Evolutionary conservation across 2,888 invertebrate genomes (phyloP), one percentile per base, ranked within the genome.

Genomic region (Sarcophaga subvicina): DNA sequence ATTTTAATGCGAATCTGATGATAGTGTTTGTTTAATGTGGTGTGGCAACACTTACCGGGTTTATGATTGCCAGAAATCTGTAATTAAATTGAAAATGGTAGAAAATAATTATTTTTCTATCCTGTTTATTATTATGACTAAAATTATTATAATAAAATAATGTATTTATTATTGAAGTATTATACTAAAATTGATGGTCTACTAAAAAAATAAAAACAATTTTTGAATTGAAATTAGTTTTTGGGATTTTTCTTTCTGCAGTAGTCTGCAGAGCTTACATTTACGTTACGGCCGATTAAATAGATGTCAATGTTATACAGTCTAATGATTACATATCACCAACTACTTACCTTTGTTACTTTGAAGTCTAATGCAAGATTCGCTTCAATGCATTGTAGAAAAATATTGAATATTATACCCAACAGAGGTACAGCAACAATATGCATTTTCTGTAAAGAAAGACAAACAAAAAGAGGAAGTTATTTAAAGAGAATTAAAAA

Each of bases 361-460:
- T 90, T 92, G 89, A 92, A 91, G 90, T 92, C 92, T 89, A 92
- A 90, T 88, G 91, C 91, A 86, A 93, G 90, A 91, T 91, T 93
- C 75, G 92, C 93, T 88, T 91, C 92, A 88, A 91, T 90, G 90
- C 80, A 82, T 90, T 90, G 90, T 88, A 91, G 89, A 89, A 92
- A 90, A 91, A 91, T 91, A 91, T 91, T 92, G 90, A 92, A 91
- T 90, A 93, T 91, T 91, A 93, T 91, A 86, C 92, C 91, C 89
- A 93, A 90, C 89, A 93, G 77, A 81, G 87, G 84, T 54, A 89
- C 89, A 92, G 91, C 91, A 93, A 91, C 89, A 93, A 90, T 90
- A 92, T 92, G 92, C 93, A 93, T 93, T 93, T 93, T 93, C 93
- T 93, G 91, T 90, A 87, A 75, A 70, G n/a, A n/a, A 22, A 62